Base-by-base conservation (phyloP, 2,888 invertebrate species). In the Pollenia labialis region DNA sequence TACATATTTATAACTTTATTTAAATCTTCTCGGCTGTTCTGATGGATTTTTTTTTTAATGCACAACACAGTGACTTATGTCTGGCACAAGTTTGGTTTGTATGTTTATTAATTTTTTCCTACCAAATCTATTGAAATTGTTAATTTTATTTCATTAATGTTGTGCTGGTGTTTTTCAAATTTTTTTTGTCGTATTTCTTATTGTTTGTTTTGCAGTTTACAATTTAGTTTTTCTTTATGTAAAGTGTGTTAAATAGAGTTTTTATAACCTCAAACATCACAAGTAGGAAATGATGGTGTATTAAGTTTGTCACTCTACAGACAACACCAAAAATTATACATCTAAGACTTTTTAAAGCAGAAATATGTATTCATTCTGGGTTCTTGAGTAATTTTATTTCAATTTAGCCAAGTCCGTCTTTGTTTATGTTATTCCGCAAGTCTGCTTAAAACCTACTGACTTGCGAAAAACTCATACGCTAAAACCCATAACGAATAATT, bases 241-340 rank as follows among this genome's bases (percentile, higher is more conserved):
- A 23, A 54, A 69, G 60, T 76, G 82, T 68, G 75, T 81, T 85
- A 68, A 85, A 58, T 75, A 75, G n/a, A 71, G 77, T 72, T 64
- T 80, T 48, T 77, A 32, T 32, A 32, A 4, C 32, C 32, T 23
- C 23, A 23, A 23, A 2, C 23, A 23, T 23, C 23, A 23, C 23
- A 23, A 23, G 23, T 23, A 32, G 32, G 32, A 32, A 32, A 32
- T 32, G 32, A 6, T 0, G 32, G 32, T 32, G 6, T 32, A 32
- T 6, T 32, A 6, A 32, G 32, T 32, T 32, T 32, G 32, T 32
- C 32, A 32, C 32, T 32, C 32, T 6, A 32, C 32, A 1, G 6
- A 6, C 6, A 32, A 32, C 32, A 32, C 32, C 4, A 6, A 32
- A 32, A 32, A 32, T 32, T 4, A 32, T 32, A 6, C 32, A 32